A percentile compares a stretch with the other conserved stretches of the same genome.
phyloP scores from a whole-genome alignment of 1,140 invertebrate species.

The Bilobella aurantiaca region DNA sequence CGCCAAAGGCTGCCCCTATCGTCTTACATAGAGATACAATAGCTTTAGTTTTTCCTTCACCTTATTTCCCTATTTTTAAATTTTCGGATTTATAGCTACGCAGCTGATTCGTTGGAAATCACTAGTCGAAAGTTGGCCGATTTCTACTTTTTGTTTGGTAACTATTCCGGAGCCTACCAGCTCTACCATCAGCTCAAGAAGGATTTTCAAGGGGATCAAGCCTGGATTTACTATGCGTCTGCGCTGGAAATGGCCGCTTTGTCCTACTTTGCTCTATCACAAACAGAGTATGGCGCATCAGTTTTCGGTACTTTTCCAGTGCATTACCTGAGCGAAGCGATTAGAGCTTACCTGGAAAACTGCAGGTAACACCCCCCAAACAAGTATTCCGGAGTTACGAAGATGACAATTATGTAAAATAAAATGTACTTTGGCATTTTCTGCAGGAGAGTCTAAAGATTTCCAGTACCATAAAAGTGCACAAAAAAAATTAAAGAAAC shows the following conservation, averaged over 20 bases:
- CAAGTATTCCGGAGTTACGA: too few relatives aligned
- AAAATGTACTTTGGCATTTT: too few relatives aligned
- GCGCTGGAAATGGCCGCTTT: conserved; percentile 91
- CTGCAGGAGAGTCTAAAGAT: too few relatives aligned
- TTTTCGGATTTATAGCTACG: conserved; percentile 52
- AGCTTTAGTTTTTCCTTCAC: neutral
- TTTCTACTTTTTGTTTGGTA: conserved; percentile 89
- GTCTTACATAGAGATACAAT: neutral
- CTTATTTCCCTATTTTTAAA: neutral
- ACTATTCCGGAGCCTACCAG: conserved; percentile 83
- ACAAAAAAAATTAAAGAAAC: too few relatives aligned
- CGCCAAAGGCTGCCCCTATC: too few relatives aligned
- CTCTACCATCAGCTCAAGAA: conserved; percentile 90
- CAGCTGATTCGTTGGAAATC: conserved; percentile 78
- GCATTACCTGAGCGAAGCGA: conserved; percentile 88
- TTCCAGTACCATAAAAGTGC: too few relatives aligned
- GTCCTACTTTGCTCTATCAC: conserved; percentile 78
- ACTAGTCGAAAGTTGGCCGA: conserved; percentile 86
- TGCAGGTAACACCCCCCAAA: too few relatives aligned
- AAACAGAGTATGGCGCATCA: too few relatives aligned
- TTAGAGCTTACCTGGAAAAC: conserved; percentile 74
- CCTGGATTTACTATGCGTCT: conserved; percentile 92
- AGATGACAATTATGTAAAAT: too few relatives aligned
- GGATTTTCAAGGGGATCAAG: conserved; percentile 90
- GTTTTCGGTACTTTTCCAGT: conserved; percentile 46